Evolutionary conservation across 2,113 vertebrate species (phyloP).

Genomic region (Illadopsis cleaveri): DNA sequence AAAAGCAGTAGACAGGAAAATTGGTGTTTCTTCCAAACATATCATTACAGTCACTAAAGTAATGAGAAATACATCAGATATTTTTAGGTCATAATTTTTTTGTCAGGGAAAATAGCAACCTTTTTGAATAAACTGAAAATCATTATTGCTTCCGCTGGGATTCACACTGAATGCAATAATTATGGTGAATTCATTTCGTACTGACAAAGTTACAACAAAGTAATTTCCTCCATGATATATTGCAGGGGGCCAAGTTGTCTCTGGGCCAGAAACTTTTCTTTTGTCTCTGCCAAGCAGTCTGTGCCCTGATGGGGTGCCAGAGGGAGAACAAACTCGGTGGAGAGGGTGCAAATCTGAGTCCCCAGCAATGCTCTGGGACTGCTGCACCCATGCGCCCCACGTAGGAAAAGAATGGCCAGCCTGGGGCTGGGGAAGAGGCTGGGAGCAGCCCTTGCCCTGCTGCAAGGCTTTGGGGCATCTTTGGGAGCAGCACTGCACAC

Average conservation of each 20-base stretch:
- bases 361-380: neutral
- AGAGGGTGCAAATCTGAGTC: neutral
- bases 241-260: neutral
- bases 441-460: neutral
- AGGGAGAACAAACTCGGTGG: neutral
- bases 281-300: neutral
- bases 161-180: conserved; percentile 18
- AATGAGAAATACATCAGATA: conserved; percentile 49
- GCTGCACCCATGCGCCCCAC: too few species aligned
- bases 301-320: fast-evolving
- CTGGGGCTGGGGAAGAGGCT: neutral
- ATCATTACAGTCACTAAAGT: conserved; percentile 50
- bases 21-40: conserved; percentile 62
- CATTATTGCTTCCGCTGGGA: conserved; percentile 33
- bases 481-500: neutral
- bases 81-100: conserved; percentile 52
- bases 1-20: conserved; percentile 55
- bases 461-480: neutral
- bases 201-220: neutral
- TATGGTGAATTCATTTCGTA: conserved; percentile 1
- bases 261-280: neutral
- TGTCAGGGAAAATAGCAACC: conserved; percentile 36
- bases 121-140: conserved; percentile 52
- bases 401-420: neutral
- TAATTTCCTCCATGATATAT: neutral